Base-by-base conservation (phyloP, 2,113 vertebrate genomes). In the Columba janthina region DNA sequence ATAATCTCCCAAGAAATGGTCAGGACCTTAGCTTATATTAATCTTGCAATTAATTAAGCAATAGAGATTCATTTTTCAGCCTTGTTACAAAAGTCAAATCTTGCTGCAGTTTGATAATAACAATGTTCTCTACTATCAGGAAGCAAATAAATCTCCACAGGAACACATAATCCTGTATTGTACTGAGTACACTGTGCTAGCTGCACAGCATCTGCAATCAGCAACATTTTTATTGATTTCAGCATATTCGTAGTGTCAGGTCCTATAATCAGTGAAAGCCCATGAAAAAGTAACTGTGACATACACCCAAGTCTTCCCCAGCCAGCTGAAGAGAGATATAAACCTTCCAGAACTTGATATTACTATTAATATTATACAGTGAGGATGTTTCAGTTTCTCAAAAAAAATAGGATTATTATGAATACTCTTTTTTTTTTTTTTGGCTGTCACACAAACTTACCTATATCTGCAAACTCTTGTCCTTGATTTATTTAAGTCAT, bases 21-120 rank as follows among this genome's bases (percentile, higher is more conserved):
- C 29, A 89, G 44, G 34, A 67, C 48, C 29, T 25, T 78, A 81
- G 16, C 40, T 7, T 71, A 32, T 42, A 92, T 70, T 90, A 89
- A 85, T 90, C 54, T 48, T 77, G n/a, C 57, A 61, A 74, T 87
- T 88, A 87, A 95, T 73, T 93, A 87, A 87, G 79, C 28, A 72
- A 34, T 25, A 12, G 28, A 73, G 71, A 85, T 73, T 56, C 65
- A 95, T 57, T 38, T 82, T 90, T 78, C 78, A 93, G 34, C 18
- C 26, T 83, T 60, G 26, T 75, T 83, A 58, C 34, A 74, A 28
- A 83, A 73, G 42, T 75, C 67, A 77, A 22, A 64, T 83, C 57
- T 87, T 88, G 26, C 57, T 79, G 48, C 15, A 24, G 22, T 46
- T 89, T 65, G 50, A 17, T 86, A 96, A 64, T 10, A 66, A 69